phyloP scores from a whole-genome alignment of 2,888 invertebrate genomes.

The Notodonta ziczac region DNA sequence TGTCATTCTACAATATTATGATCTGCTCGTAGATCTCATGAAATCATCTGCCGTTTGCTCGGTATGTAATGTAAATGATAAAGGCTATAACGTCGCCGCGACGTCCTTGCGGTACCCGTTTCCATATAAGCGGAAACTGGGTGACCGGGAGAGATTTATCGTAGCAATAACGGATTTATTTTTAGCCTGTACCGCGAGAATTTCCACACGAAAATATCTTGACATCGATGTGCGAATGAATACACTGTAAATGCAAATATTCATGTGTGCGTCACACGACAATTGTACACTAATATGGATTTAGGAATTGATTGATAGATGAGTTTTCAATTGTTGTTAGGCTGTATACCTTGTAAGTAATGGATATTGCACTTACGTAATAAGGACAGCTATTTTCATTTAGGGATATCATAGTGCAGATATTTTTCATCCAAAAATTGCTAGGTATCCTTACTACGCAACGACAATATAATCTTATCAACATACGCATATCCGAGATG shows the following conservation, averaged over 20 bases:
- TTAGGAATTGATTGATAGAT: constrained; percentile 5
- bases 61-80: constrained; percentile 22
- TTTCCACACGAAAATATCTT: constrained; percentile 48
- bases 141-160: constrained; percentile 67
- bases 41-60: constrained; percentile 1
- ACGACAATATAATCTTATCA: neutral
- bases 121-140: constrained; percentile 67
- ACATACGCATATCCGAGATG: constrained; percentile 22
- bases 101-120: constrained; percentile 58
- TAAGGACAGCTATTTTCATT: too few species aligned
- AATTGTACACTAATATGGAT: constrained; percentile 19
- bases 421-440: neutral
- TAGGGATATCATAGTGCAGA: neutral
- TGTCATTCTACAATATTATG: neutral
- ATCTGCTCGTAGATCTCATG: neutral
- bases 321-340: neutral
- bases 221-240: constrained; percentile 41
- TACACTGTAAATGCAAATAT: constrained; percentile 36
- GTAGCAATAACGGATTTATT: constrained; percentile 61
- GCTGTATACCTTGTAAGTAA: neutral
- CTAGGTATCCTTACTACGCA: neutral
- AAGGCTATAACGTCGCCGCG: constrained; percentile 18
- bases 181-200: constrained; percentile 50
- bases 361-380: neutral
- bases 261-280: constrained; percentile 29